phyloP scores from a whole-genome alignment of 2,797 vertebrate genomes.

The Tauraco hartlaubi region DNA sequence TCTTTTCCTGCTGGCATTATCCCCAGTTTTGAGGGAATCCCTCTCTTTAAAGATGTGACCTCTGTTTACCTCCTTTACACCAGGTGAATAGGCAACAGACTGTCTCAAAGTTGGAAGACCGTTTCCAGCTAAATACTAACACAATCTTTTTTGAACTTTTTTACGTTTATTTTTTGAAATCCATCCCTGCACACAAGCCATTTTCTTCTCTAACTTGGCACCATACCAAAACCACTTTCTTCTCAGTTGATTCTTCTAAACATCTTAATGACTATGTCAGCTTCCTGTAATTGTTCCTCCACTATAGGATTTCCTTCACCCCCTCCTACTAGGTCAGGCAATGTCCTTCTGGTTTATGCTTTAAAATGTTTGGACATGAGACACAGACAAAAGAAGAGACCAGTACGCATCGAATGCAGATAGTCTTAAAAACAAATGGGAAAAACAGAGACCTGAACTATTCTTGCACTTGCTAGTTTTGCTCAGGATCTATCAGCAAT shows the following conservation, averaged over 20 bases:
- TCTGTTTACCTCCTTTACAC: background rate
- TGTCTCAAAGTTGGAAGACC: background rate
- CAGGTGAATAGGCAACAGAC: background rate
- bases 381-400: slow-evolving; percentile 27
- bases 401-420: background rate
- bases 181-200: background rate
- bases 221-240: slow-evolving; percentile 60
- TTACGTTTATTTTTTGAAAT: slow-evolving; percentile 47
- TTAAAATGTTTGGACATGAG: slow-evolving; percentile 24
- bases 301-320: slow-evolving; percentile 79
- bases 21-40: background rate
- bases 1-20: background rate
- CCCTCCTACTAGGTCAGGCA: slow-evolving; percentile 58
- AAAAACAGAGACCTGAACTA: slow-evolving; percentile 51
- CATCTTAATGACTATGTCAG: slow-evolving; percentile 73
- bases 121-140: background rate
- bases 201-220: slow-evolving; percentile 62
- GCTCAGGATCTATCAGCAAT: slow-evolving; percentile 1
- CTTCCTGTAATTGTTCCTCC: slow-evolving; percentile 81
- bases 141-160: background rate
- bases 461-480: slow-evolving; percentile 47
- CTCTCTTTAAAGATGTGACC: background rate
- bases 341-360: slow-evolving; percentile 40
- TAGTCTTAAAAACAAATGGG: slow-evolving; percentile 25
- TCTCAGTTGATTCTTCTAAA: slow-evolving; percentile 73